Conservation (phyloP, 2,888 invertebrate species). For the Pandemis corylana region DNA sequence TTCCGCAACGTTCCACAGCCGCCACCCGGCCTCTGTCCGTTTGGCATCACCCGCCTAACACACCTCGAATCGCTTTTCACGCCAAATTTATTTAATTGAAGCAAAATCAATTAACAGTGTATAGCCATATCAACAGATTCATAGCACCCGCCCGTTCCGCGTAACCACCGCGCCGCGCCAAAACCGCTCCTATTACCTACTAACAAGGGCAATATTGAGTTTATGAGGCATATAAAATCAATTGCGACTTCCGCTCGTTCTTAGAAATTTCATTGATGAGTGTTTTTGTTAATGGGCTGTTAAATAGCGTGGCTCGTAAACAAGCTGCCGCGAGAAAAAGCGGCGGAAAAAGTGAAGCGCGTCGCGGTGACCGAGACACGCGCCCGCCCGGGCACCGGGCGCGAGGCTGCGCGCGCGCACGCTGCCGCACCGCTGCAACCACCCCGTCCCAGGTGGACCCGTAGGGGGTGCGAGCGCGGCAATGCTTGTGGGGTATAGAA, state of each 20-base stretch:
- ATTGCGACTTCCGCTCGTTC: slow-evolving; percentile 29
- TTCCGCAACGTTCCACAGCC: no score
- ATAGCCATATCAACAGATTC: slow-evolving; percentile 19
- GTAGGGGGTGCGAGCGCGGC: no score
- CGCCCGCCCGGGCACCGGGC: neutral
- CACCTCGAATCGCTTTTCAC: slow-evolving; percentile 17
- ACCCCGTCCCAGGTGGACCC: no score
- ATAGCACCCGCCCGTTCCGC: slow-evolving; percentile 18
- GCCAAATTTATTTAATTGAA: slow-evolving; percentile 20
- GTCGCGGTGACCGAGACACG: neutral
- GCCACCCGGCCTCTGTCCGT: neutral
- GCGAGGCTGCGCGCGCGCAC: no score
- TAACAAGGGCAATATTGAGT: neutral
- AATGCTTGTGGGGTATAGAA: no score
- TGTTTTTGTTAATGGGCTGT: slow-evolving; percentile 4
- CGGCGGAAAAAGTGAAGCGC: neutral
- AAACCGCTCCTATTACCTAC: neutral
- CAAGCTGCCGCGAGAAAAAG: neutral
- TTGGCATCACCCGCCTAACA: neutral
- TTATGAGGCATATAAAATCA: slow-evolving; percentile 25
- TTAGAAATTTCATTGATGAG: slow-evolving; percentile 5
- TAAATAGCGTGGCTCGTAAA: neutral
- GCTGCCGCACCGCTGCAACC: no score
- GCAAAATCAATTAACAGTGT: slow-evolving; percentile 36
- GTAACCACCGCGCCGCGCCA: slow-evolving; percentile 1